Evolutionary conservation across 2,113 vertebrate species (phyloP), one percentile per base, ranked within the genome.

Genomic region (Tachysurus vachellii): DNA sequence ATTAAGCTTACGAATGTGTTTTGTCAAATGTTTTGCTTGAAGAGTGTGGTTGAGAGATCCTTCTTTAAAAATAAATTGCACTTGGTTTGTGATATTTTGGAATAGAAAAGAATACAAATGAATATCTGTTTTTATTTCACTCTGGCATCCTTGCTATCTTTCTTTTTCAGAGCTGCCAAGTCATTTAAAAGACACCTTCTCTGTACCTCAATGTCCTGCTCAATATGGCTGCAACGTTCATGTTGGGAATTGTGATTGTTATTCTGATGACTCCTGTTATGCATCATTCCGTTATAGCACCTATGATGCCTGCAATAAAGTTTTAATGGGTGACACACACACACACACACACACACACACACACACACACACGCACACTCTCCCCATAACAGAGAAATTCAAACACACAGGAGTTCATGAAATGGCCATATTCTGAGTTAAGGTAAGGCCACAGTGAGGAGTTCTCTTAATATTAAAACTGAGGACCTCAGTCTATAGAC

Each of bases 171-270:
- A 21, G 53, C 47, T 90, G 21, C 85, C 89, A 53, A 61, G 66
- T 3, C 26, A 42, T 61, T 23, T 44, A 10, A 10, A 21, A 21
- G 28, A 71, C 5, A 3, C 0, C 3, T 56, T 54, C 13, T 36
- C 62, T 0, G 26, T 23, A 1, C 71, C 31, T 3, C 57, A 56
- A 19, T 87, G 88, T 73, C 88, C 83, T 4, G 75, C 47, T 82
- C 44, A 28, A 11, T 56, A 14, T 6, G 86, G 86, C 8, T 89
- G 89, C 86, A 83, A 79, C 11, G 68, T 88, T 28, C 66, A 44
- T 57, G 28, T n/a, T 21, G 82, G 83, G 3, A 7, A 1, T 14
- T 88, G 82, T 76, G 86, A 86, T 28, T 88, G 89, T 59, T 87
- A 83, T 47, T 79, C 70, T 10, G 19, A 71, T 19, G 79, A 86